Evolutionary conservation across 92 coral and sea anemone species (phyloP).

Genomic region (Plumapathes pennacea): DNA sequence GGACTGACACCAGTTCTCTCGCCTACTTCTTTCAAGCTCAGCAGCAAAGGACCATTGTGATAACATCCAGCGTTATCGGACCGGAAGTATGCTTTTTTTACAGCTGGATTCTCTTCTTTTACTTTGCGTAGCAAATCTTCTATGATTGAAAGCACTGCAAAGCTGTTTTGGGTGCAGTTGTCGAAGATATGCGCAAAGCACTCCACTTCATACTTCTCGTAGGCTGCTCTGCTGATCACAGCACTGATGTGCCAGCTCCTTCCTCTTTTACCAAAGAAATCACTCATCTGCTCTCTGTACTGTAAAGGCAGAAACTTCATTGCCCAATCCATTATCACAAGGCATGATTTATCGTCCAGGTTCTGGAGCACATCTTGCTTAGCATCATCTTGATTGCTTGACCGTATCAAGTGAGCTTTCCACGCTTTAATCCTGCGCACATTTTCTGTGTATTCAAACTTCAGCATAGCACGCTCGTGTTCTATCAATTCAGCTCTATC

Average conservation of each 20-base stretch:
- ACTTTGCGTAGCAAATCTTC: slow-evolving; percentile 30
- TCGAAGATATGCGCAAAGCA: slow-evolving; percentile 17
- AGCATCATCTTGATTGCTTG: slow-evolving; percentile 34
- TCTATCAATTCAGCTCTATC: slow-evolving; percentile 5
- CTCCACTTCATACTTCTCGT: slow-evolving; percentile 12
- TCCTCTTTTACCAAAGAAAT: slow-evolving; percentile 27
- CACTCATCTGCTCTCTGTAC: slow-evolving; percentile 38
- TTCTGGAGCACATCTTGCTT: slow-evolving; percentile 24
- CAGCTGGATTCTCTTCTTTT: slow-evolving; percentile 39
- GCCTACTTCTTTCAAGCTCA: slow-evolving; percentile 30
- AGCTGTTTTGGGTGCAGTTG: slow-evolving; percentile 15
- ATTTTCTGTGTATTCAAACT: slow-evolving; percentile 23
- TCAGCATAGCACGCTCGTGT: slow-evolving; percentile 17
- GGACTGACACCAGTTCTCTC: slow-evolving; percentile 23
- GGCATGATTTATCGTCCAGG: slow-evolving; percentile 18
- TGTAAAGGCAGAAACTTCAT: slow-evolving; percentile 25
- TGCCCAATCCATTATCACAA: slow-evolving; percentile 32
- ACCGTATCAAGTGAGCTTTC: slow-evolving; percentile 35
- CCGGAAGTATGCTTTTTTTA: slow-evolving; percentile 32
- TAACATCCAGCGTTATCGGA: slow-evolving; percentile 56
- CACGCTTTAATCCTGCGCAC: slow-evolving; percentile 6
- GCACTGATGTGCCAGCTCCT: slow-evolving; percentile 41
- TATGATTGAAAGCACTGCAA: slow-evolving; percentile 42
- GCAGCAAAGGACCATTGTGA: slow-evolving; percentile 38
- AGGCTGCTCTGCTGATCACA: slow-evolving; percentile 14